These are phyloP conservation scores for Drosophila funebris DNA, from an alignment of 1,140 invertebrate species.

Conservation along the genomic window DNA sequence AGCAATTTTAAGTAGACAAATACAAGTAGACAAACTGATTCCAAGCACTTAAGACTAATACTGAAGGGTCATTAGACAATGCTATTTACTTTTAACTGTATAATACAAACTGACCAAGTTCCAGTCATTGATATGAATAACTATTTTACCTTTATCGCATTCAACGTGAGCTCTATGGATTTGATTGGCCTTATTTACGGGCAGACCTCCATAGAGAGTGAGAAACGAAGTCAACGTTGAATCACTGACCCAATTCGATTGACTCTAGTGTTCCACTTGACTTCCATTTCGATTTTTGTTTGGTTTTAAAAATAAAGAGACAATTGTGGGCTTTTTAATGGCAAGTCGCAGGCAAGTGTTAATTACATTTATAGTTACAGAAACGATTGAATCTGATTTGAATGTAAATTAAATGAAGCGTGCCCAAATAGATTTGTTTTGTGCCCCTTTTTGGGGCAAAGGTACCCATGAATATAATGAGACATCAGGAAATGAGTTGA, in stretches of 20 bases:
- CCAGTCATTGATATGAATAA: slow-evolving; percentile 5
- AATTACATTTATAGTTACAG: slow-evolving; percentile 71
- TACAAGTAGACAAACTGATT: slow-evolving; percentile 7
- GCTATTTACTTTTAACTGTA: neutral
- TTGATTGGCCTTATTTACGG: slow-evolving; percentile 27
- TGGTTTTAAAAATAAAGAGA: slow-evolving; percentile 21
- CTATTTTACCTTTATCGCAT: slow-evolving; percentile 50
- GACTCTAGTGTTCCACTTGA: slow-evolving; percentile 41
- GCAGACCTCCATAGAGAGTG: slow-evolving; percentile 6
- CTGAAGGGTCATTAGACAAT: slow-evolving; percentile 10
- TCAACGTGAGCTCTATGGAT: slow-evolving; percentile 26
- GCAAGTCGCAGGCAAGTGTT: slow-evolving; percentile 61
- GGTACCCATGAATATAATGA: slow-evolving; percentile 16
- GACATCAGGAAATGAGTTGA: slow-evolving; percentile 57
- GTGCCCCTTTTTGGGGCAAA: slow-evolving; percentile 40
- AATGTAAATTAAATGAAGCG: slow-evolving; percentile 67
- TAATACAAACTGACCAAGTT: slow-evolving; percentile 16
- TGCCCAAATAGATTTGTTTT: slow-evolving; percentile 60
- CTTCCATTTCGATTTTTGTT: slow-evolving; percentile 18
- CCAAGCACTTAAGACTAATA: slow-evolving; percentile 1
- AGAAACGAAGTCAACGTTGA: slow-evolving; percentile 35
- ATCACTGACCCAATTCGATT: slow-evolving; percentile 70
- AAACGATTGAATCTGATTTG: slow-evolving; percentile 40
- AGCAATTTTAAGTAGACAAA: neutral
- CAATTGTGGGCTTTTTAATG: slow-evolving; percentile 37